These are phyloP conservation scores for Maylandia zebra DNA, from an alignment of 2,113 vertebrate genomes.

Conservation along the genomic window DNA sequence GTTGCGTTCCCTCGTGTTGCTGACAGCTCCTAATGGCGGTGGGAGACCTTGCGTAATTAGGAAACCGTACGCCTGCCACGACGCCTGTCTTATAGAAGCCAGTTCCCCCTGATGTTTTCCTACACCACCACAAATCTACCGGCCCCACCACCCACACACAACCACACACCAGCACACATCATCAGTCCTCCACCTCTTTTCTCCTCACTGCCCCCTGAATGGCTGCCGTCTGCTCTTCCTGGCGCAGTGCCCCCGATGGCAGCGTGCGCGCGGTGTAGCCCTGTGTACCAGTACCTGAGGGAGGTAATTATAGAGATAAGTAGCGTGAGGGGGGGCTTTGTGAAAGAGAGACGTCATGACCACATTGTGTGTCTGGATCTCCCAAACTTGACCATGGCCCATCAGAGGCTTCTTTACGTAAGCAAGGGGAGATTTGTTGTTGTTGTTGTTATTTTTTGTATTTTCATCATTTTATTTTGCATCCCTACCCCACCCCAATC, in stretches of 20 bases:
- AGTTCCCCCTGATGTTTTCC: slow-evolving; percentile 25
- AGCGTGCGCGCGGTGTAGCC: slow-evolving; percentile 15
- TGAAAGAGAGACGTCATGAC: background rate
- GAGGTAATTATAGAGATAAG: slow-evolving; percentile 67
- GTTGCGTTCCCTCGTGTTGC: slow-evolving; percentile 36
- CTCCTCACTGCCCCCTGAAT: slow-evolving; percentile 45
- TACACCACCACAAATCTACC: background rate
- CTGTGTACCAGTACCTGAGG: slow-evolving; percentile 53
- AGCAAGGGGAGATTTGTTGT: background rate
- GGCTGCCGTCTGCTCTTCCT: slow-evolving; percentile 56
- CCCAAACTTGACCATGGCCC: background rate
- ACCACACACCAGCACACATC: background rate
- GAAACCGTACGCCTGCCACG: slow-evolving; percentile 31
- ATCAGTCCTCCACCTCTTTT: slow-evolving; percentile 26
- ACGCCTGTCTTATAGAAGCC: slow-evolving; percentile 51
- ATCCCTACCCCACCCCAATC: background rate
- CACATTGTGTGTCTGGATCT: background rate
- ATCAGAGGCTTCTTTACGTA: background rate
- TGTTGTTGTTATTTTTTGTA: background rate
- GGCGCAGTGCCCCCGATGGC: slow-evolving; percentile 53
- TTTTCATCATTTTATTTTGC: background rate
- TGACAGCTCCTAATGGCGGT: slow-evolving; percentile 56
- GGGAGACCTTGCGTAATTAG: slow-evolving; percentile 62
- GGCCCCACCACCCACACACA: background rate
- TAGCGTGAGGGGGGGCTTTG: slow-evolving; percentile 13